A percentile compares a stretch with the other conserved stretches of the same genome.
Conservation (phyloP, 2,113 vertebrate species). For the Acrocephalus arundinaceus region DNA sequence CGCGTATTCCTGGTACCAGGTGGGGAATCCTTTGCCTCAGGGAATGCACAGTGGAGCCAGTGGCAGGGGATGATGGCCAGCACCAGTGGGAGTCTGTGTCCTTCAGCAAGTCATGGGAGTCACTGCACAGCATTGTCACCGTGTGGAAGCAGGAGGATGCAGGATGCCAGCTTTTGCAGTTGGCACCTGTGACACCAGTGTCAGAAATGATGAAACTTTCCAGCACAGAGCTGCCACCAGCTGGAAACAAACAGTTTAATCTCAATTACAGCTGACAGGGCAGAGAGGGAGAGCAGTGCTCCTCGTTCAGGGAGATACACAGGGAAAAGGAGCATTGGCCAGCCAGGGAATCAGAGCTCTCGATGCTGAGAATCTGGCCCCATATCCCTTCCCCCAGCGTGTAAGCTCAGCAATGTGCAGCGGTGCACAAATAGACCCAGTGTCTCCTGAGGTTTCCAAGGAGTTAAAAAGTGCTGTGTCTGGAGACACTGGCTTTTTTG, state of each 20-base stretch:
- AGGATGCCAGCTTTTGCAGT: neutral
- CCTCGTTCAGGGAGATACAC: neutral
- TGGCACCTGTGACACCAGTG: constrained; percentile 19
- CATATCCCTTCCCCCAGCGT: neutral
- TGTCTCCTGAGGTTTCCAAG: neutral
- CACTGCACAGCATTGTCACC: neutral
- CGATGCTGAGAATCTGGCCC: neutral
- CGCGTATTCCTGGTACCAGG: constrained; percentile 98
- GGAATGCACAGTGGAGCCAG: neutral
- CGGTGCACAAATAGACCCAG: neutral
- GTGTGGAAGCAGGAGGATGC: neutral
- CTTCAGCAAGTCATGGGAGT: neutral
- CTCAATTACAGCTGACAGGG: constrained; percentile 32
- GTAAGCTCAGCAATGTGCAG: neutral
- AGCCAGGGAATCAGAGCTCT: neutral
- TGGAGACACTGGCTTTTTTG: neutral
- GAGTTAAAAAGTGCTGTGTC: neutral
- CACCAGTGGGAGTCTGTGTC: neutral
- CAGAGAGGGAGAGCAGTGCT: neutral
- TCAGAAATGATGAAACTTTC: constrained; percentile 17
- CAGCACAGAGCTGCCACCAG: constrained; percentile 10
- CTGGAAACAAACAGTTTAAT: constrained; percentile 34
- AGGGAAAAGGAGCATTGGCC: neutral
- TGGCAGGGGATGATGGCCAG: neutral
- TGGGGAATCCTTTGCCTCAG: neutral